Evolutionary conservation across 2,797 vertebrate genomes (phyloP).

Genomic region (Alauda arvensis): DNA sequence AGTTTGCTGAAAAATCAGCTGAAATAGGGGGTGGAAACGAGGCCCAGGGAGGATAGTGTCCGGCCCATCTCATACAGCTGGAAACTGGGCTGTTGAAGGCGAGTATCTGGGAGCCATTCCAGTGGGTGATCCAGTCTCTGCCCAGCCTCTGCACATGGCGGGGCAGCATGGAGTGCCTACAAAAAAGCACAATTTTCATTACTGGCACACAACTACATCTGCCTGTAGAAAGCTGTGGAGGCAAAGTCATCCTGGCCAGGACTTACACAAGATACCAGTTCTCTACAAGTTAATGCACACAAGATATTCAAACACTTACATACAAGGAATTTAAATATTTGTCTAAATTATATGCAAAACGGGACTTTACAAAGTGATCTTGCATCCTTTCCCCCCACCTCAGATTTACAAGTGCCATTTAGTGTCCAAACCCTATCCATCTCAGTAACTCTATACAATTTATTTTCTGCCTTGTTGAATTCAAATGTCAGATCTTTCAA

Average conservation of each 20-base stretch:
- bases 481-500: neutral
- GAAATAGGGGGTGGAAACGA: slow-evolving; percentile 48
- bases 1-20: slow-evolving; percentile 55
- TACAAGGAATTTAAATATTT: neutral
- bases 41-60: slow-evolving; percentile 58
- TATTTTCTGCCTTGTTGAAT: neutral
- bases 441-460: neutral
- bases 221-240: neutral
- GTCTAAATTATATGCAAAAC: neutral
- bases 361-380: neutral
- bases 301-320: neutral
- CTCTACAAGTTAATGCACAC: neutral
- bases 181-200: slow-evolving; percentile 19
- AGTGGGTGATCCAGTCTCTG: slow-evolving; percentile 69
- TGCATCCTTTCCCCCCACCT: neutral
- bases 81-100: slow-evolving; percentile 58
- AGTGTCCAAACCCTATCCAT: neutral
- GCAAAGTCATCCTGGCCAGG: neutral
- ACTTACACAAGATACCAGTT: neutral
- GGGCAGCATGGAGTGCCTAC: slow-evolving; percentile 84
- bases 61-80: slow-evolving; percentile 64
- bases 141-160: slow-evolving; percentile 76
- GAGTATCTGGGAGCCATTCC: slow-evolving; percentile 57
- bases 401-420: neutral
- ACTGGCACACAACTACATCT: neutral